A percentile compares a stretch with the other conserved stretches of the same genome.
phyloP scores from a whole-genome alignment of 2,888 invertebrate genomes.

The Ophion slaviceki region DNA sequence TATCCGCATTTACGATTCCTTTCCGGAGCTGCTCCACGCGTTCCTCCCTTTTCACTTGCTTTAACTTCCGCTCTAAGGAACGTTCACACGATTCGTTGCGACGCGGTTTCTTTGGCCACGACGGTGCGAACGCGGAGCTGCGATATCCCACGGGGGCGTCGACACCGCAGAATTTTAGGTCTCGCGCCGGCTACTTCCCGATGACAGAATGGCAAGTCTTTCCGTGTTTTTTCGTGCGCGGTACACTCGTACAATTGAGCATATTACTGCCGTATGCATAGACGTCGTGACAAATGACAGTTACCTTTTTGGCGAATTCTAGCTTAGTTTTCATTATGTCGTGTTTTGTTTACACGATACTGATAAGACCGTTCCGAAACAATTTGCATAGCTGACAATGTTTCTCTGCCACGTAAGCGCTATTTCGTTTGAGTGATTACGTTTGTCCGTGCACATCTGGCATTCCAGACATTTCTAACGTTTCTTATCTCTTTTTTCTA shows the following conservation, averaged over 20 bases:
- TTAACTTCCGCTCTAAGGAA: background rate
- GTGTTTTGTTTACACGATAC: no score
- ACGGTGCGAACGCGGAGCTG: background rate
- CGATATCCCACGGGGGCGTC: background rate
- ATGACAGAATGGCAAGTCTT: conserved; percentile 4
- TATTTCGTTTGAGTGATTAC: background rate
- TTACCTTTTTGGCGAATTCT: background rate
- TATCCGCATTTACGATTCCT: background rate
- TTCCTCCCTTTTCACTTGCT: background rate
- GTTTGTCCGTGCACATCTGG: background rate
- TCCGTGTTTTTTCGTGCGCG: background rate
- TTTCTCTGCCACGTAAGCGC: background rate
- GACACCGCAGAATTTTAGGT: background rate
- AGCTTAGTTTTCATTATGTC: background rate
- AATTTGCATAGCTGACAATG: background rate
- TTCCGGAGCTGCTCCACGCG: background rate
- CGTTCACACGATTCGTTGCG: background rate
- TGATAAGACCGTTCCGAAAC: background rate
- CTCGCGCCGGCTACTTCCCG: background rate
- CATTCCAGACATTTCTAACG: background rate
- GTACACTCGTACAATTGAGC: background rate
- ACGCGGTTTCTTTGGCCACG: background rate
- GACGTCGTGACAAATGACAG: background rate
- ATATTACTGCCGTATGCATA: background rate
- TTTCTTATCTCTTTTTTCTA: background rate